These are phyloP conservation scores for Lutraria rhynchaena DNA, from an alignment of 1,140 invertebrate genomes.

Conservation along the genomic window DNA sequence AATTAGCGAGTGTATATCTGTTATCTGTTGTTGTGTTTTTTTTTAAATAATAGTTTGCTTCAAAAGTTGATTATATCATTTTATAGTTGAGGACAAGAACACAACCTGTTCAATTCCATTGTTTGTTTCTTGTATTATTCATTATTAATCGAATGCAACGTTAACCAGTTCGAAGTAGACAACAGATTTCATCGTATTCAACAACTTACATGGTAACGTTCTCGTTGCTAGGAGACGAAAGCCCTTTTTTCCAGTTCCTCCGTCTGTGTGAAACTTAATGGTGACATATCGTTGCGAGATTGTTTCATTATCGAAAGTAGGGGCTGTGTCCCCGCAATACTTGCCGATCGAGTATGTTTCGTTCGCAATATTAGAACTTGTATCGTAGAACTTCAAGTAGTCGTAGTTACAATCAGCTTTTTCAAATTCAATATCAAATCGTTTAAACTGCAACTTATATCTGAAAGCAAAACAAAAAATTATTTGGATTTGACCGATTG, in stretches of 20 bases:
- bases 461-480: constrained; percentile 1
- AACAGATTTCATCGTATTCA: too few relatives aligned
- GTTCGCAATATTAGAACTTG: background rate
- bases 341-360: background rate
- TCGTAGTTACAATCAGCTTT: constrained; percentile 9
- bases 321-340: constrained; percentile 30
- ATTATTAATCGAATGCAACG: too few relatives aligned
- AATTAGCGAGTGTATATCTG: too few relatives aligned
- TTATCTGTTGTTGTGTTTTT: too few relatives aligned
- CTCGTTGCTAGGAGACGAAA: constrained; percentile 46
- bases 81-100: too few relatives aligned
- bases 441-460: constrained; percentile 44
- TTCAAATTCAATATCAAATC: constrained; percentile 27
- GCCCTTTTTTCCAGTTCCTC: constrained; percentile 23
- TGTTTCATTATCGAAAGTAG: background rate
- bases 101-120: too few relatives aligned
- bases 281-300: constrained; percentile 8
- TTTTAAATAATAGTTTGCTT: too few relatives aligned
- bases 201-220: constrained; percentile 49
- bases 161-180: too few relatives aligned
- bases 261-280: constrained; percentile 32
- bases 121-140: too few relatives aligned
- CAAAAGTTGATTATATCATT: too few relatives aligned
- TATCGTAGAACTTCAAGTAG: constrained; percentile 31
- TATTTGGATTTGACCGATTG: too few relatives aligned